Evolutionary conservation across 2,113 vertebrate species (phyloP).

Genomic region (Prunella fulvescens): DNA sequence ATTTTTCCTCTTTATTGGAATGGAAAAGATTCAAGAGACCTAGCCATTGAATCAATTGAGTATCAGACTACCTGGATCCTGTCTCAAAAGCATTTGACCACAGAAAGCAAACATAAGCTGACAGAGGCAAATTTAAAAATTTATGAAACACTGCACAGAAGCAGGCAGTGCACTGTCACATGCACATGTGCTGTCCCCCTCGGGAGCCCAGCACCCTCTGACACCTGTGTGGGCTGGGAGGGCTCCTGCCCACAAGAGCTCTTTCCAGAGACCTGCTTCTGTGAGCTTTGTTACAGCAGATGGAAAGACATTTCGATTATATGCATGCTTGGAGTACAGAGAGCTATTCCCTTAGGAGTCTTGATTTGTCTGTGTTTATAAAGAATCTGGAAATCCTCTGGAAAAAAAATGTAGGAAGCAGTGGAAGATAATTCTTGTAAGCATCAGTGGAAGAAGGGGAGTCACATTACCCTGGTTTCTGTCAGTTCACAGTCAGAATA

Average conservation of each 20-base stretch:
- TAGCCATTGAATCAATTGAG: neutral
- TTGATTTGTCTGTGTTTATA: neutral
- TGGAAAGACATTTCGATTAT: neutral
- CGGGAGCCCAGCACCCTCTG: fast-evolving
- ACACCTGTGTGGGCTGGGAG: fast-evolving
- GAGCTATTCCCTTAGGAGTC: neutral
- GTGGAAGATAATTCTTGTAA: neutral
- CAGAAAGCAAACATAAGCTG: neutral
- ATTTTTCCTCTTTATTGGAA: neutral
- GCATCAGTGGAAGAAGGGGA: neutral
- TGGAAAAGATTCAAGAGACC: neutral
- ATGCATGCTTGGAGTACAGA: neutral
- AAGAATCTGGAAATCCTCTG: neutral
- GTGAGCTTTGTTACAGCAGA: neutral
- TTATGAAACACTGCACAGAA: neutral
- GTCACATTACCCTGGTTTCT: neutral
- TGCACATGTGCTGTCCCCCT: neutral
- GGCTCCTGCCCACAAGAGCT: neutral
- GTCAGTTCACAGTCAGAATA: neutral
- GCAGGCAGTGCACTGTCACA: neutral
- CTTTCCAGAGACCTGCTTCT: neutral
- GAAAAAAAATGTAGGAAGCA: neutral
- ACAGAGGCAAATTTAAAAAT: neutral
- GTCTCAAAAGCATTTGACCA: neutral
- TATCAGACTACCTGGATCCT: neutral